These are phyloP conservation scores for Empidonax traillii DNA, from an alignment of 2,113 vertebrate genomes.

Conservation along the genomic window DNA sequence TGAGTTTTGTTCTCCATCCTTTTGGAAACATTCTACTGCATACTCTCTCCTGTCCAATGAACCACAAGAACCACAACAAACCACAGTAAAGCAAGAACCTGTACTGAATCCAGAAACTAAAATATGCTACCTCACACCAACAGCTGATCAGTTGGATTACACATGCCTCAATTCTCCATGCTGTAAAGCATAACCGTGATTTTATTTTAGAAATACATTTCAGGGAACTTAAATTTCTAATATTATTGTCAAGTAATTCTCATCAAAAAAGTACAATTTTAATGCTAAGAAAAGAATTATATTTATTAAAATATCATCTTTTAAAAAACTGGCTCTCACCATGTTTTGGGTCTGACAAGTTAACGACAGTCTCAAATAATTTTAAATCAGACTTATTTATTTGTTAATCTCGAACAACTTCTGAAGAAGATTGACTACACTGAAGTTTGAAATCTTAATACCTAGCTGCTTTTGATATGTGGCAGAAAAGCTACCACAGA, in stretches of 20 bases:
- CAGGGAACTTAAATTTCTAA: not conserved
- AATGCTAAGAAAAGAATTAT: not conserved
- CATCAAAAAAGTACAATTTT: not conserved
- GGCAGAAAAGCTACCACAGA: conserved; percentile 5
- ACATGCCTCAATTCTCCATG: not conserved
- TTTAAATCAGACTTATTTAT: conserved; percentile 1
- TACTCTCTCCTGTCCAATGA: rapidly evolving
- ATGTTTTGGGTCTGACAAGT: not conserved
- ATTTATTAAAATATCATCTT: not conserved
- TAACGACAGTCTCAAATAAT: not conserved
- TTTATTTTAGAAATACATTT: not conserved
- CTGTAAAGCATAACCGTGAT: not conserved
- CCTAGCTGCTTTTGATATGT: not conserved
- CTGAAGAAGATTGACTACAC: conserved; percentile 22
- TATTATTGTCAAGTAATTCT: not conserved
- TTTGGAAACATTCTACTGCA: not conserved
- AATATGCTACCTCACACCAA: not conserved
- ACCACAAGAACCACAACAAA: not conserved
- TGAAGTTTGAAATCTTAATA: conserved; percentile 33
- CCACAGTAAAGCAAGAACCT: rapidly evolving
- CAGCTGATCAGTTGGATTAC: not conserved
- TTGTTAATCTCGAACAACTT: not conserved
- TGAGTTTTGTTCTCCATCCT: not conserved
- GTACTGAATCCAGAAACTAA: not conserved
- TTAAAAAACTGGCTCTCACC: not conserved